Conservation (phyloP, 2,888 invertebrate species). For the Chaetogeoica ovagalla region DNA sequence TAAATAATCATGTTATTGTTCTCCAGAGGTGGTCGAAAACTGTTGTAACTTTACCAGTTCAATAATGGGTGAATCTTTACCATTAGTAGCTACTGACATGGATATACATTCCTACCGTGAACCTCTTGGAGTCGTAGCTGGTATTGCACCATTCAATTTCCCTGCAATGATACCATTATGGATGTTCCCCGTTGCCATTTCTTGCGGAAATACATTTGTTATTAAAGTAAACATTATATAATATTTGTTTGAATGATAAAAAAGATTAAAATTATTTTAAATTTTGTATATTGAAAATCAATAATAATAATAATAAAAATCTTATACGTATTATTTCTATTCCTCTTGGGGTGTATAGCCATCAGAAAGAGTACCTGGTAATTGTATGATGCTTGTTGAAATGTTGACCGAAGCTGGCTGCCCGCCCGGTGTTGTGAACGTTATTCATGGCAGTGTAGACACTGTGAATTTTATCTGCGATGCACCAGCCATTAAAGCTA, state of each 20-base stretch:
- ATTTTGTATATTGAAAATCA: no score
- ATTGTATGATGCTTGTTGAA: slow-evolving; percentile 92
- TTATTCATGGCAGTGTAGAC: slow-evolving; percentile 92
- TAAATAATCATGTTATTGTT: slow-evolving; percentile 34
- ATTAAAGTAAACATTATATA: slow-evolving; percentile 65
- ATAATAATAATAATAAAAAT: no score
- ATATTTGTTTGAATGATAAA: neutral
- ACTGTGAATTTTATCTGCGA: slow-evolving; percentile 98
- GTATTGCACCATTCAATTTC: slow-evolving; percentile 98
- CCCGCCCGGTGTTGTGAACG: slow-evolving; percentile 94
- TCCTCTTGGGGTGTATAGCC: slow-evolving; percentile 64
- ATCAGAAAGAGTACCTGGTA: slow-evolving; percentile 96
- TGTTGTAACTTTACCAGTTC: slow-evolving; percentile 91
- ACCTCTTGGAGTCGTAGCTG: slow-evolving; percentile 91
- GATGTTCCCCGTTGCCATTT: slow-evolving; percentile 84
- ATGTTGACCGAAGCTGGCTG: slow-evolving; percentile 91
- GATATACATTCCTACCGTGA: slow-evolving; percentile 90
- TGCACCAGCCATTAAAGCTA: slow-evolving; percentile 91
- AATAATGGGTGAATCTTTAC: slow-evolving; percentile 88
- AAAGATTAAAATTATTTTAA: no score
- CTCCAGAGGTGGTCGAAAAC: slow-evolving; percentile 91
- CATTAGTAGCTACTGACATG: slow-evolving; percentile 88
- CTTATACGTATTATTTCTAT: slow-evolving; percentile 2
- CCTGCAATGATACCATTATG: slow-evolving; percentile 99
- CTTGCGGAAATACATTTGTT: slow-evolving; percentile 93